Conservation (phyloP, 2,113 vertebrate genomes). For the Syrrhaptes paradoxus region DNA sequence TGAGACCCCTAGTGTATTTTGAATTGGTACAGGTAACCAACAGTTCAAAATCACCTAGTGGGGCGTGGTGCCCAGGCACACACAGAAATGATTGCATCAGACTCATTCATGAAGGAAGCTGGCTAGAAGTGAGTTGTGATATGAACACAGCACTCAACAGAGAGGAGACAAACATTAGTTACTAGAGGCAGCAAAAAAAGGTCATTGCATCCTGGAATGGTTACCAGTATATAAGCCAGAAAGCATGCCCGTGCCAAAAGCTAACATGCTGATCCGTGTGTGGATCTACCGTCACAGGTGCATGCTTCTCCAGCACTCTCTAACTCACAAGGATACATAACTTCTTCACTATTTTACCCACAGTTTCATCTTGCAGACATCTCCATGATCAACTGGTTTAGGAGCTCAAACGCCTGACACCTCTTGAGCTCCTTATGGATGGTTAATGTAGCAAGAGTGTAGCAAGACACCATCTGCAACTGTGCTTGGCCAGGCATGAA, state of each 20-base stretch:
- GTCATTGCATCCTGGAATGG: background rate
- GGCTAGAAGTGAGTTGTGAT: background rate
- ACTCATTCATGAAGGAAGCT: background rate
- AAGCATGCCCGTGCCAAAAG: background rate
- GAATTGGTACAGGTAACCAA: background rate
- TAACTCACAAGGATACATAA: background rate
- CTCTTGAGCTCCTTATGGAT: background rate
- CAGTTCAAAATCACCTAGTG: background rate
- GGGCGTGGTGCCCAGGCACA: background rate
- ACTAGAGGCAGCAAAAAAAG: background rate
- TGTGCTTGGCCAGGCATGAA: background rate
- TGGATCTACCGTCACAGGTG: background rate
- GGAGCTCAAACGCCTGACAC: background rate
- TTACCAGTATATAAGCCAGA: background rate
- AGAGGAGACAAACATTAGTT: background rate
- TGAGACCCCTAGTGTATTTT: background rate
- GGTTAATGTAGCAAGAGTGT: background rate
- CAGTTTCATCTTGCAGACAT: background rate
- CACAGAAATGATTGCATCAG: background rate
- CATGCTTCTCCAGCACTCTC: background rate
- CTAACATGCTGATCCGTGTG: background rate
- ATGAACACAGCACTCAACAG: background rate
- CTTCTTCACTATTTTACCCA: background rate
- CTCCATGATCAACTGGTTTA: background rate
- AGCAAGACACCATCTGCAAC: background rate